These are phyloP conservation scores for Acomys russatus DNA, from an alignment of 2,797 vertebrate species.

Conservation along the genomic window DNA sequence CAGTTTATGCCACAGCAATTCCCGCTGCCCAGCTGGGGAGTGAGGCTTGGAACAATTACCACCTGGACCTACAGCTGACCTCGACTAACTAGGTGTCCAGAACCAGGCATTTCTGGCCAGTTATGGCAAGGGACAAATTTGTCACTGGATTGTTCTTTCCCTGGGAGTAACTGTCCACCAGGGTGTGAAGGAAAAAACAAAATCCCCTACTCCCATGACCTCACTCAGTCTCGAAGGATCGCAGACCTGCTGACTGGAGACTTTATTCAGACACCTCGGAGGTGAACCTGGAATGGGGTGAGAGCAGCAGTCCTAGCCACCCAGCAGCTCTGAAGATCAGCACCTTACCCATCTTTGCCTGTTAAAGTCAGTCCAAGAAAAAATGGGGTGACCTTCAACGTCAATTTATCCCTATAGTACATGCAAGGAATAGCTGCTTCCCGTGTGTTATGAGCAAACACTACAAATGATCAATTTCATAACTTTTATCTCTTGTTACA, in stretches of 20 bases:
- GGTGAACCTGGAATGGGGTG: accelerated
- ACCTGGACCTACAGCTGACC: constrained; percentile 66
- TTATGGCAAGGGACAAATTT: constrained; percentile 57
- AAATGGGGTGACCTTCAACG: neutral
- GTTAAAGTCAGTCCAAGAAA: neutral
- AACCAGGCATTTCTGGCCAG: constrained; percentile 57
- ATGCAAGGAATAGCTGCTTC: neutral
- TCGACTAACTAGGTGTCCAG: constrained; percentile 58
- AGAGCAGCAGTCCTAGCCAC: accelerated
- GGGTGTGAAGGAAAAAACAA: neutral
- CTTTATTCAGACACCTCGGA: neutral
- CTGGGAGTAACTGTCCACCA: neutral
- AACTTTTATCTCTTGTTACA: neutral
- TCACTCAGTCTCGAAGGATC: constrained; percentile 2
- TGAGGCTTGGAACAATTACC: constrained; percentile 45
- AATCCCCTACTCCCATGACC: neutral
- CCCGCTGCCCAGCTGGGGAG: neutral
- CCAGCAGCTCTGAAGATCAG: neutral
- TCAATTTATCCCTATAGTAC: neutral
- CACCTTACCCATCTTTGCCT: neutral
- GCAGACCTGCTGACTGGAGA: neutral
- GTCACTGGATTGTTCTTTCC: constrained; percentile 19
- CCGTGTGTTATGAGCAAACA: constrained; percentile 18
- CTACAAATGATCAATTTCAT: constrained; percentile 43
- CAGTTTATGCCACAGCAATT: constrained; percentile 74